Base-by-base conservation (phyloP, 2,797 vertebrate species). In the Poecilia picta region DNA sequence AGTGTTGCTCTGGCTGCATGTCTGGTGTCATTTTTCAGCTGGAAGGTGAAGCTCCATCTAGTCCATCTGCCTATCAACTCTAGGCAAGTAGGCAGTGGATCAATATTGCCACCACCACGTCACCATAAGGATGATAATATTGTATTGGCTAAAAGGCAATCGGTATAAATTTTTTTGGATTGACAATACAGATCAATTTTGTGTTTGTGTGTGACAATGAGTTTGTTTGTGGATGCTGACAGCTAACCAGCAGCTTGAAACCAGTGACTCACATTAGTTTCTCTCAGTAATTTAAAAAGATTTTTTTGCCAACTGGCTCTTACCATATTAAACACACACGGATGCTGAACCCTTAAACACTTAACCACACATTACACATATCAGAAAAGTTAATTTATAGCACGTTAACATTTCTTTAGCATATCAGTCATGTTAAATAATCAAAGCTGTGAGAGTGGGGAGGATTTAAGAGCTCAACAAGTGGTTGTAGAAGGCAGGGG, bases 401-500 rank as follows among this genome's bases (percentile, higher is more conserved):
- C 13, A 70, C 12, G 4, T 25, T 25, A 43, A 15, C 2, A 13
- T 23, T 43, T n/a, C 39, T 70, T 70, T 6, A 43, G n/a, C 43
- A 43, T 23, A 70, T 6, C 10, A 70, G 39, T 46, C 41, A 28
- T 4, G 16, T 71, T 28, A 71, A 45, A 16, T 71, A 45, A 45
- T 46, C 68, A 45, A 0, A 36, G 43, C 41, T 15, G 66, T 70
- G 23, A 71, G 68, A 71, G 25, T 6, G 12, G 23, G 43, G 39
- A 41, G 36, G 64, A 68, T 41, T 68, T 41, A 68, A 15, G 33
- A 53, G 49, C 11, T 74, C 72, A 74, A 74, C 49, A 74, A 39
- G 72, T 53, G 47, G 49, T n/a, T 55, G 49, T 39, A 15, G 33
- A 39, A 12, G 31, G 33, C 20, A 74, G n/a, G 41, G 68, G 15